Percentiles rank a stretch among this genome's conserved stretches.
These are phyloP conservation scores for Noctilio leporinus DNA, from an alignment of 2,113 vertebrate genomes.

Conservation along the genomic window DNA sequence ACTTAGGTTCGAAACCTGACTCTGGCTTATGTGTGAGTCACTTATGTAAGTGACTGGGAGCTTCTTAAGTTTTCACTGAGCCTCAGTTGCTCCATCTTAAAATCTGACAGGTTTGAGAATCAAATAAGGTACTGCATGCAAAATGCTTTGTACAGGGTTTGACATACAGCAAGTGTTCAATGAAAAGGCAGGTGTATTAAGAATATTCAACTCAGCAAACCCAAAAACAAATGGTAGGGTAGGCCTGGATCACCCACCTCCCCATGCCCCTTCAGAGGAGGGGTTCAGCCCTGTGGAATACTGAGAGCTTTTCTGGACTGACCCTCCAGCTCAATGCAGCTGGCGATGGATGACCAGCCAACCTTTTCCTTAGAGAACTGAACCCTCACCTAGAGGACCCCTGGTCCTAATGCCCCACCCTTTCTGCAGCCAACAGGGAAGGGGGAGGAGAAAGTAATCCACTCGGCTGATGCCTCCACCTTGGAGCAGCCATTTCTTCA, in stretches of 20 bases:
- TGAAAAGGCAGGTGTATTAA: background rate
- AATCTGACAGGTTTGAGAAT: background rate
- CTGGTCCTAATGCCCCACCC: background rate
- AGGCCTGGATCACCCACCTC: background rate
- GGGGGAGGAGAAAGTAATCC: background rate
- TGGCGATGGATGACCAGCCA: background rate
- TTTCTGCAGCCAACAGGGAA: background rate
- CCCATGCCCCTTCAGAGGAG: background rate
- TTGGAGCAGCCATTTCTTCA: conserved; percentile 44
- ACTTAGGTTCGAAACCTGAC: background rate
- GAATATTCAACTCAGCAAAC: background rate
- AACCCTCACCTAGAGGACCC: no score
- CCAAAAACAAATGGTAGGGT: background rate
- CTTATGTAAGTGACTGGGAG: background rate
- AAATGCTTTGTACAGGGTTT: background rate
- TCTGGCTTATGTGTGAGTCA: background rate
- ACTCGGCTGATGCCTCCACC: background rate
- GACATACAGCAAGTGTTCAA: background rate
- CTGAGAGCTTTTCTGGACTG: background rate
- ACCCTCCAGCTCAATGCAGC: background rate
- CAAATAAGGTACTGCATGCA: background rate
- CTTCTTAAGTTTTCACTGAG: background rate
- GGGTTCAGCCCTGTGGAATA: background rate
- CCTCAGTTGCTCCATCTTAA: conserved; percentile 29
- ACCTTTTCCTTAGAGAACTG: no score